Base-by-base conservation (phyloP, 2,113 vertebrate genomes). In the Eidolon helvum region DNA sequence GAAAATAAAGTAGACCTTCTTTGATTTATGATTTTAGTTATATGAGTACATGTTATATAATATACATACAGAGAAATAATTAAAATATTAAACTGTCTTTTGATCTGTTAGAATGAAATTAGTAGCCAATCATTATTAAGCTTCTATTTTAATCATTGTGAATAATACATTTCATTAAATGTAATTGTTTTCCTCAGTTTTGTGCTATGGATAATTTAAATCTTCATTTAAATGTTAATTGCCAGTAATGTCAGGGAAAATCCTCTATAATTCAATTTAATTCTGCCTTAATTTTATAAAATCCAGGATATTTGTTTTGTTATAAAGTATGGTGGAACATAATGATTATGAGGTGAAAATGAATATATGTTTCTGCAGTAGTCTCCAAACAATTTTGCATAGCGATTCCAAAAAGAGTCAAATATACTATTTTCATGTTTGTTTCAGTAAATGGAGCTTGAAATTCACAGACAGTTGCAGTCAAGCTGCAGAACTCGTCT, bases 391-490 rank as follows among this genome's bases (percentile, higher is more conserved):
- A 97, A 48, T 93, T 98, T 97, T 94, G 65, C 26, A 65, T 53
- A 94, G 80, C 95, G 86, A 87, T 96, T 96, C 0, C 0, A 84
- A 94, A 96, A 95, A 79, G 18, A 97, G 83, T 95, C 69, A 90
- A 83, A 86, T 96, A 83, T 45, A 24, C 43, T 96, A 69, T 50
- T 75, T 97, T 97, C 71, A 87, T 95, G 90, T 84, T 95, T 53
- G 75, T 96, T 98, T 98, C 96, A 94, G 90, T 68, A 97, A 98
- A 96, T 94, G 55, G 96, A 97, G 21, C 88, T 95, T 98, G 77
- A 94, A 97, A 78, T 98, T 96, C 96, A 90, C 87, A 86, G 72
- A 94, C 71, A 94, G 95, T 89, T 91, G 90, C 95, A 94, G 85
- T 82, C 5, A 7, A 79, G 84, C 90, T 97, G 96, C 90, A 96